These are phyloP conservation scores for Dolichomitus sp. DNA, from an alignment of 2,888 invertebrate species.

Conservation along the genomic window DNA sequence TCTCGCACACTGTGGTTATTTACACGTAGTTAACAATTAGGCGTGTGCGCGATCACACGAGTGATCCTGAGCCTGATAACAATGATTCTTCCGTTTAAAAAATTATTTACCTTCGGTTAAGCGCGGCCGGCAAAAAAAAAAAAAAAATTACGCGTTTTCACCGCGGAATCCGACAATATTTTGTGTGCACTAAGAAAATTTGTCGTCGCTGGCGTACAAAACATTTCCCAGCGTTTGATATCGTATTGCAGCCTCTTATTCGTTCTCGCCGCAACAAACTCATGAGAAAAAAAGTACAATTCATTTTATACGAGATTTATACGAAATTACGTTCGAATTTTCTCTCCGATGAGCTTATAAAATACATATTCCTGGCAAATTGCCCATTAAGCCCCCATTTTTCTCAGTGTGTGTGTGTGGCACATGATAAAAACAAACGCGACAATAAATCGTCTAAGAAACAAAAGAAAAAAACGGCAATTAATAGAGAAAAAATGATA, in stretches of 20 bases:
- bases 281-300: neutral
- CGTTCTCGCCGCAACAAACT: neutral
- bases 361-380: neutral
- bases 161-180: neutral
- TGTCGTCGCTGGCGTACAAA: neutral
- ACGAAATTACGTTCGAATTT: neutral
- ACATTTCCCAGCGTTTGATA: neutral
- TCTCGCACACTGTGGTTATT: constrained; percentile 58
- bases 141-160: constrained; percentile 13
- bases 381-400: neutral
- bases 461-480: constrained; percentile 38
- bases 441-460: constrained; percentile 47
- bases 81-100: constrained; percentile 14
- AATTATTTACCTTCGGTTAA: neutral
- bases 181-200: neutral
- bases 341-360: neutral
- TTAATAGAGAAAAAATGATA: constrained; percentile 9
- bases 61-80: constrained; percentile 47
- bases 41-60: constrained; percentile 50
- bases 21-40: constrained; percentile 66
- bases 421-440: constrained; percentile 51
- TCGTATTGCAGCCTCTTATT: neutral
- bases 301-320: neutral
- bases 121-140: constrained; percentile 2
- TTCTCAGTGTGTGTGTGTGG: constrained; percentile 33